These are phyloP conservation scores for Hyalella azteca DNA, from an alignment of 2,888 invertebrate species.

Conservation along the genomic window DNA sequence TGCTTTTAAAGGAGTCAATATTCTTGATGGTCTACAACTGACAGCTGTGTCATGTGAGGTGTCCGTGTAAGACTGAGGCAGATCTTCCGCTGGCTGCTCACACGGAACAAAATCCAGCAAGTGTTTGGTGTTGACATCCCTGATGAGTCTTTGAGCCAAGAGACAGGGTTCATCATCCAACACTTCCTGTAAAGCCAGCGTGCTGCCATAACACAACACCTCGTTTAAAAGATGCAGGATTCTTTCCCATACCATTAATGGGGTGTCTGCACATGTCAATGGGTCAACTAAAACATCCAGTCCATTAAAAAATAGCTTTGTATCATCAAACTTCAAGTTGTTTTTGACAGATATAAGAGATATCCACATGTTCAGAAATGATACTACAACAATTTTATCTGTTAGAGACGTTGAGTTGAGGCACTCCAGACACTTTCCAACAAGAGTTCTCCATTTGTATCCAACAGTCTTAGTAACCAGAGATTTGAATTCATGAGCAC, in stretches of 20 bases:
- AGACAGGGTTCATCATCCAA: constrained; percentile 87
- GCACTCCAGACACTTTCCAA: constrained; percentile 66
- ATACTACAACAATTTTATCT: constrained; percentile 69
- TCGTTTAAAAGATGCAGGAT: constrained; percentile 85
- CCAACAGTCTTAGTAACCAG: constrained; percentile 84
- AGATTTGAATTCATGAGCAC: constrained; percentile 73
- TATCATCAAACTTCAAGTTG: constrained; percentile 86
- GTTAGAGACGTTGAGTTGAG: no score
- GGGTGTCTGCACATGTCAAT: constrained; percentile 66
- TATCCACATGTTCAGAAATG: constrained; percentile 86
- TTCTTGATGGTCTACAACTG: neutral
- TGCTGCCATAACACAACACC: constrained; percentile 88
- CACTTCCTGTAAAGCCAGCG: constrained; percentile 84
- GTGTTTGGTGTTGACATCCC: constrained; percentile 84
- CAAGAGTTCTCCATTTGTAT: constrained; percentile 82
- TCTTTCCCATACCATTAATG: constrained; percentile 83
- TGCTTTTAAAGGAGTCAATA: neutral
- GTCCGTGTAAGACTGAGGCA: constrained; percentile 20
- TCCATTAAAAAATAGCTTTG: constrained; percentile 85
- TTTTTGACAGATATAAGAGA: constrained; percentile 89
- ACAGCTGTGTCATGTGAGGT: neutral
- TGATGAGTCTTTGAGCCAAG: constrained; percentile 82
- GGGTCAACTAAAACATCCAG: constrained; percentile 66
- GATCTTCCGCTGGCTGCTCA: constrained; percentile 54
- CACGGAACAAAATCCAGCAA: constrained; percentile 70